Evolutionary conservation across 1,140 invertebrate genomes (phyloP), one percentile per base, ranked within the genome.

Genomic region (Drosophila novamexicana): DNA sequence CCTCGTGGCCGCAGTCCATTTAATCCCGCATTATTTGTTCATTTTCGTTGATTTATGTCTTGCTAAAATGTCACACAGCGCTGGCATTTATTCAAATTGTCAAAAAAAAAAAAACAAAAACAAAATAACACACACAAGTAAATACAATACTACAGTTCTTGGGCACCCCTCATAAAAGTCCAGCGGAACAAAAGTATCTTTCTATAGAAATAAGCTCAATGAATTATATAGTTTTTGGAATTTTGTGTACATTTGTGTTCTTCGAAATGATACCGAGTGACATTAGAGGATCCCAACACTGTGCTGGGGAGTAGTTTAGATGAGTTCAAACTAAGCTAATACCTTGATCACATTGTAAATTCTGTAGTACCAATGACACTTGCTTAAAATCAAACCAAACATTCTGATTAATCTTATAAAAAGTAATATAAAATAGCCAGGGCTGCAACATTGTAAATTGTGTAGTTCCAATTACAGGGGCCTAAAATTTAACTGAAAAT

Each of bases 21-120:
- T 89, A 80, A 90, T 89, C 84, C 85, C 85, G 81, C 85, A 89
- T 86, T 73, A 72, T 80, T 78, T 81, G 67, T 77, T 77, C 53
- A 63, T 79, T 72, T 78, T 84, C 67, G 81, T 84, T 89, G 84
- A 89, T 89, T 89, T 89, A 89, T 89, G 84, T 71, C 84, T 89
- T 81, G 84, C 84, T 89, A 71, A 89, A 85, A 85, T 68, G 61
- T 75, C 70, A 77, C 77, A 82, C 71, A 75, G 52, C 50, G 57
- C 69, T 75, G 78, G 61, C 74, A 78, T 86, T 90, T 71, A 90
- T 90, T 90, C 78, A 90, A 89, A 89, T 89, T 84, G 70, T 70
- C 44, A 40, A 32, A 59, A 57, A 47, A 54, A 81, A 77, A 61
- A 40, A 40, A 36, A 34, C 63, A 32, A 36, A 29, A 29, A 29